Conservation (phyloP, 2,797 vertebrate species). For the Malurus leucopterus region DNA sequence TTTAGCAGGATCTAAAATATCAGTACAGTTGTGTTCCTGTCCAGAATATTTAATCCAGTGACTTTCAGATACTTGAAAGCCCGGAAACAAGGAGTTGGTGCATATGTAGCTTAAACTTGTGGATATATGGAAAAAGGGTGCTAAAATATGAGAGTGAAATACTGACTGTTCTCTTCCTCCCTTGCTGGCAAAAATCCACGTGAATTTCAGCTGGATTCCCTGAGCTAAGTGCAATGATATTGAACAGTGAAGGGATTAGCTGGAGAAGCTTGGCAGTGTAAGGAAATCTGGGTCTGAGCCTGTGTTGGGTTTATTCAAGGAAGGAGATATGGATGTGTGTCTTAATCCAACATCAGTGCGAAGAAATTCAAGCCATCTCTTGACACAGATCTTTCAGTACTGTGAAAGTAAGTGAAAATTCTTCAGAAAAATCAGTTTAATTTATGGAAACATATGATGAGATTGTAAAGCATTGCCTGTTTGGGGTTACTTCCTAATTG, state of each 20-base stretch:
- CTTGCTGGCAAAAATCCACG: not conserved
- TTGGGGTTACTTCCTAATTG: not conserved
- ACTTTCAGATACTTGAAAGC: not conserved
- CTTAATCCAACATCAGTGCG: not conserved
- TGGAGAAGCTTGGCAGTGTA: not conserved
- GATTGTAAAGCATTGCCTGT: not conserved
- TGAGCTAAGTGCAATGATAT: not conserved
- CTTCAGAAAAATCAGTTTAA: not conserved
- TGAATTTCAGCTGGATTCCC: not conserved
- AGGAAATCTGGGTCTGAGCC: not conserved
- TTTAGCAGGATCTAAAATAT: not conserved
- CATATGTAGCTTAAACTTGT: not conserved
- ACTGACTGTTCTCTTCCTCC: not conserved
- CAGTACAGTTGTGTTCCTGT: not conserved
- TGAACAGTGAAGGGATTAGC: not conserved
- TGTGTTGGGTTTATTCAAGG: not conserved
- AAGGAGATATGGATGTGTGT: not conserved
- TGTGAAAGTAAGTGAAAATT: not conserved
- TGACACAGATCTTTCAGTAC: not conserved
- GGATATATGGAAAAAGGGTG: not conserved
- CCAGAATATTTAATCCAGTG: not conserved
- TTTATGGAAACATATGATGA: not conserved
- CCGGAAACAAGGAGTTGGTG: not conserved
- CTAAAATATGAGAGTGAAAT: not conserved
- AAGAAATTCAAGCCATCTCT: not conserved